phyloP scores from a whole-genome alignment of 2,797 vertebrate species.

The Gambusia yucatana region DNA sequence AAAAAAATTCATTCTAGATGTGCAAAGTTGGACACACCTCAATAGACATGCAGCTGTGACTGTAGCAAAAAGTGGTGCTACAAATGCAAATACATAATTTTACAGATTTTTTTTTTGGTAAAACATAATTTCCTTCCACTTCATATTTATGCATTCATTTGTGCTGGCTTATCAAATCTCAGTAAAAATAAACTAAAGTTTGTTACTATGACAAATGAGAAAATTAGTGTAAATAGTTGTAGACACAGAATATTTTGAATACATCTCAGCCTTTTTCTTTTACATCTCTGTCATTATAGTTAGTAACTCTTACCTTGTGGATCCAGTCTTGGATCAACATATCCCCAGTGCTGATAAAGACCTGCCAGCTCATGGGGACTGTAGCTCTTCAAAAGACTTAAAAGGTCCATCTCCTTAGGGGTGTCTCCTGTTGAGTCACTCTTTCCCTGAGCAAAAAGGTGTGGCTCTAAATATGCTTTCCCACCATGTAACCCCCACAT shows the following conservation, averaged over 20 bases:
- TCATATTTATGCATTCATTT: not conserved
- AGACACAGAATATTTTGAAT: not conserved
- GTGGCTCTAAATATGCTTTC: constrained; percentile 68
- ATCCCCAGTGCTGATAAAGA: constrained; percentile 94
- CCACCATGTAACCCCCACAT: constrained; percentile 66
- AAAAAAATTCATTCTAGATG: not conserved
- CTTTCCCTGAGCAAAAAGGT: constrained; percentile 78
- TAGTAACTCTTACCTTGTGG: constrained; percentile 85
- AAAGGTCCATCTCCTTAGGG: constrained; percentile 88
- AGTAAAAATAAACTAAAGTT: not conserved
- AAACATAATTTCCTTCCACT: not conserved
- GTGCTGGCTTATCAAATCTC: not conserved
- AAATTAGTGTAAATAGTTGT: not conserved
- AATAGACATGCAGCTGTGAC: not conserved
- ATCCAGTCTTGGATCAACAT: constrained; percentile 85
- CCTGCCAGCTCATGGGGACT: constrained; percentile 92
- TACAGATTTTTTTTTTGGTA: not conserved
- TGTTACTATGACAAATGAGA: not conserved
- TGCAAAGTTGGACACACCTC: not conserved
- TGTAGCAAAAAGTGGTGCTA: not conserved
- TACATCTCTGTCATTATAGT: not conserved
- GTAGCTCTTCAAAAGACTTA: constrained; percentile 93
- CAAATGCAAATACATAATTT: not conserved
- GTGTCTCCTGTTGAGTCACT: constrained; percentile 83
- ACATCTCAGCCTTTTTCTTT: not conserved